Evolutionary conservation across 2,113 vertebrate genomes (phyloP).

Genomic region (Ploceus nigricollis): DNA sequence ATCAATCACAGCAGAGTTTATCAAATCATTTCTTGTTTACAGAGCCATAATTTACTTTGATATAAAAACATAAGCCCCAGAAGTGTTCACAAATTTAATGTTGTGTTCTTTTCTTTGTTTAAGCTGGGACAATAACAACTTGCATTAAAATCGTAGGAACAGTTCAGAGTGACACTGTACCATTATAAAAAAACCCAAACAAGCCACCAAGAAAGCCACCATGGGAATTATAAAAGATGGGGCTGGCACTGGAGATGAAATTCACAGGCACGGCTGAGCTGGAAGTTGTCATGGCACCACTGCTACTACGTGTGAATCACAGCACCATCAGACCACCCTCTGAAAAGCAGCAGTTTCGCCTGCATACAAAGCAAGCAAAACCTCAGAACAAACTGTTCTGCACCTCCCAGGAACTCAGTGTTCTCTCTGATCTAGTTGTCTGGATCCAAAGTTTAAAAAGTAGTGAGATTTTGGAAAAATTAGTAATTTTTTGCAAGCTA

Average conservation of each 20-base stretch:
- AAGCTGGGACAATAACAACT: not conserved
- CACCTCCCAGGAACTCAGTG: not conserved
- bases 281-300: constrained; percentile 48
- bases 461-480: not conserved
- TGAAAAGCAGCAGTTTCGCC: not conserved
- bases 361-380: not conserved
- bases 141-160: not conserved
- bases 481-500: not conserved
- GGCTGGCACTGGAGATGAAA: not conserved
- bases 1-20: not conserved
- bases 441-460: not conserved
- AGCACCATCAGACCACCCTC: not conserved
- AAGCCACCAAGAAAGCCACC: not conserved
- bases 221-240: not conserved
- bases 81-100: not conserved
- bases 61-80: not conserved
- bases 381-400: not conserved
- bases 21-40: not conserved
- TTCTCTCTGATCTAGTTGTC: not conserved
- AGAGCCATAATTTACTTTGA: not conserved
- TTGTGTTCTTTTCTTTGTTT: not conserved
- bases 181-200: not conserved
- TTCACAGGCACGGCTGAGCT: not conserved
- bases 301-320: not conserved
- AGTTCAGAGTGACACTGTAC: not conserved